Evolutionary conservation across 2,888 invertebrate species (phyloP).

Genomic region (Nezara viridula): DNA sequence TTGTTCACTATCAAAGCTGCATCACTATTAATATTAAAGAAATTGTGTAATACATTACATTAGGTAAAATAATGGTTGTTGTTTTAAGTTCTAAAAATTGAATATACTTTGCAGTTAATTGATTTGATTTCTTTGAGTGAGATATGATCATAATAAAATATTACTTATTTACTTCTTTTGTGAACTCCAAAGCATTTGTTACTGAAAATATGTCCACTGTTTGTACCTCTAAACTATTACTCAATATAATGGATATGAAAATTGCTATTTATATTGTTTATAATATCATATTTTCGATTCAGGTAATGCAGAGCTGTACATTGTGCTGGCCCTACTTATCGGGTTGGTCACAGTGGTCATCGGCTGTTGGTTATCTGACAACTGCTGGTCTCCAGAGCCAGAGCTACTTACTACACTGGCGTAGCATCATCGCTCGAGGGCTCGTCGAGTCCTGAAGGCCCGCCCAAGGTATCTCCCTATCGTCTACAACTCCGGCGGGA

Average conservation of each 20-base stretch:
- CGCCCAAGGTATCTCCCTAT: slow-evolving; percentile 63
- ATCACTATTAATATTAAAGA: too few relatives aligned
- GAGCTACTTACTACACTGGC: slow-evolving; percentile 68
- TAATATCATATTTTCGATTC: slow-evolving; percentile 64
- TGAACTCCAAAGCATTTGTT: neutral
- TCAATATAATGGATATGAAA: neutral
- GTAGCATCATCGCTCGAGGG: slow-evolving; percentile 64
- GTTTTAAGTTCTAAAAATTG: too few relatives aligned
- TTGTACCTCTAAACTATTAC: neutral
- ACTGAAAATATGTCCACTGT: neutral
- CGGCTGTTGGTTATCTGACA: slow-evolving; percentile 83
- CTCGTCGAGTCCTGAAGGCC: slow-evolving; percentile 63
- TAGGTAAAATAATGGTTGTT: too few relatives aligned
- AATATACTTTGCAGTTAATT: too few relatives aligned
- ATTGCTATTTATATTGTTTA: neutral
- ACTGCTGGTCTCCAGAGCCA: slow-evolving; percentile 84
- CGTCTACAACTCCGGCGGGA: slow-evolving; percentile 63
- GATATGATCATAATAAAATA: too few relatives aligned
- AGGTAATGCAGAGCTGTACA: slow-evolving; percentile 83
- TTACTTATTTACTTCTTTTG: neutral
- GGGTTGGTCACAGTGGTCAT: slow-evolving; percentile 81
- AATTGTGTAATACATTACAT: too few relatives aligned
- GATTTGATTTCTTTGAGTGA: too few relatives aligned
- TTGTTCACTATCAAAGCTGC: too few relatives aligned
- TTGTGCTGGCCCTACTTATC: slow-evolving; percentile 80